A percentile compares a stretch with the other conserved stretches of the same genome.
phyloP scores from a whole-genome alignment of 2,113 vertebrate genomes.

The Callorhinus ursinus region DNA sequence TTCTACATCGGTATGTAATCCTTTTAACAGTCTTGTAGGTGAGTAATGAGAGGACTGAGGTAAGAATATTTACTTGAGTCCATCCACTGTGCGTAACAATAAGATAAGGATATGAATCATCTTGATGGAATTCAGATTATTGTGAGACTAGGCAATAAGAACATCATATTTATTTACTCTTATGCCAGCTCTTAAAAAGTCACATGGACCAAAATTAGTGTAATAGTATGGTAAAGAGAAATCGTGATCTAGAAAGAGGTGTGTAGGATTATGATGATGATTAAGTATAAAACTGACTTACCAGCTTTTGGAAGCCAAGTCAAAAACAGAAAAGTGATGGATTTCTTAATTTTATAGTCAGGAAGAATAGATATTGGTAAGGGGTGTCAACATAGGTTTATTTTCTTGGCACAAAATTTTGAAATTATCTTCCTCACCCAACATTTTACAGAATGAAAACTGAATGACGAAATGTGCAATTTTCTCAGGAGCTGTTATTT shows the following conservation, averaged over 20 bases:
- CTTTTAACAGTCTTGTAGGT: not conserved
- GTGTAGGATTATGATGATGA: not conserved
- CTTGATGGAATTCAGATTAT: not conserved
- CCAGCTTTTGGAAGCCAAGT: not conserved
- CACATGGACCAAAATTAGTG: not conserved
- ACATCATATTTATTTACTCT: not conserved
- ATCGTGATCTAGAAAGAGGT: not conserved
- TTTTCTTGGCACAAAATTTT: constrained; percentile 16
- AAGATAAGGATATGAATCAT: not conserved
- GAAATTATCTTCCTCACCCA: not conserved
- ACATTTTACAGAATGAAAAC: not conserved
- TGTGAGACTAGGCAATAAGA: not conserved
- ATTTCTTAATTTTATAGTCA: not conserved
- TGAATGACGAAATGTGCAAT: not conserved
- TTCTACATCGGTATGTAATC: not conserved
- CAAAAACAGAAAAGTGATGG: not conserved
- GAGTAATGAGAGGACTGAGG: not conserved
- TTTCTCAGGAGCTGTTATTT: not conserved
- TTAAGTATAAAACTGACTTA: not conserved
- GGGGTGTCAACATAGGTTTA: not conserved
- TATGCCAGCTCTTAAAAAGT: not conserved
- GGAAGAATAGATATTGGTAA: not conserved
- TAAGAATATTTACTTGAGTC: not conserved
- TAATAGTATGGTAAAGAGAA: not conserved
- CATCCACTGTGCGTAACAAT: not conserved